Conservation (phyloP, 2,113 vertebrate species). For the Ailurus styani region DNA sequence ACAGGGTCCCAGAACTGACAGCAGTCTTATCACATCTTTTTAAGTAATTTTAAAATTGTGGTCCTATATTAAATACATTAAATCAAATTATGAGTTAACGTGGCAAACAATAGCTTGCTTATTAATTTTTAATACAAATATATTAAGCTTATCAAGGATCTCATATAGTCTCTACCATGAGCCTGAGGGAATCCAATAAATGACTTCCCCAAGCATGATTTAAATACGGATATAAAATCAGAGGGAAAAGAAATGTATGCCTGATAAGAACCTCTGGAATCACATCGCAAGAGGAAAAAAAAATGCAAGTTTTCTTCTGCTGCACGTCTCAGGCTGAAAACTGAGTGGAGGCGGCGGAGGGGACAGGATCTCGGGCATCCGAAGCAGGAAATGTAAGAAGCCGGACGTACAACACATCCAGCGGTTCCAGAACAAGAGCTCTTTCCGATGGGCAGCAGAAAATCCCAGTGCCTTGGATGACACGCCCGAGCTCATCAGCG, state of each 20-base stretch:
- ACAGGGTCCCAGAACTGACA: conserved; percentile 56
- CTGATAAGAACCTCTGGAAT: neutral
- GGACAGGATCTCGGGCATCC: neutral
- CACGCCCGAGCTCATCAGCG: neutral
- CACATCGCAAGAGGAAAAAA: neutral
- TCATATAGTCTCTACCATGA: conserved; percentile 24
- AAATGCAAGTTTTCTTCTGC: neutral
- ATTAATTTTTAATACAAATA: conserved; percentile 75
- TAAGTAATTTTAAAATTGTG: conserved; percentile 65
- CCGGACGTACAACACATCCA: neutral
- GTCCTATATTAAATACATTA: conserved; percentile 59
- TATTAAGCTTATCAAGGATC: conserved; percentile 59
- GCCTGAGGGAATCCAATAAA: conserved; percentile 58
- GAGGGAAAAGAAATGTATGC: neutral
- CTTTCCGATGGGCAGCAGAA: neutral
- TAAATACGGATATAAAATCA: conserved; percentile 44
- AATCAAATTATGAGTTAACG: conserved; percentile 50
- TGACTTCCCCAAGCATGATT: conserved; percentile 42
- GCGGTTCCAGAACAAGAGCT: neutral
- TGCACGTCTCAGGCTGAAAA: neutral
- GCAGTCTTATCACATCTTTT: conserved; percentile 41
- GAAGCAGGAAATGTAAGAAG: neutral
- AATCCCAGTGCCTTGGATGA: neutral
- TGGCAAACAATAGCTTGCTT: conserved; percentile 45
- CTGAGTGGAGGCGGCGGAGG: fast-evolving